Evolutionary conservation across 2,113 vertebrate species (phyloP).

Genomic region (Sinocyclocheilus rhinocerous): DNA sequence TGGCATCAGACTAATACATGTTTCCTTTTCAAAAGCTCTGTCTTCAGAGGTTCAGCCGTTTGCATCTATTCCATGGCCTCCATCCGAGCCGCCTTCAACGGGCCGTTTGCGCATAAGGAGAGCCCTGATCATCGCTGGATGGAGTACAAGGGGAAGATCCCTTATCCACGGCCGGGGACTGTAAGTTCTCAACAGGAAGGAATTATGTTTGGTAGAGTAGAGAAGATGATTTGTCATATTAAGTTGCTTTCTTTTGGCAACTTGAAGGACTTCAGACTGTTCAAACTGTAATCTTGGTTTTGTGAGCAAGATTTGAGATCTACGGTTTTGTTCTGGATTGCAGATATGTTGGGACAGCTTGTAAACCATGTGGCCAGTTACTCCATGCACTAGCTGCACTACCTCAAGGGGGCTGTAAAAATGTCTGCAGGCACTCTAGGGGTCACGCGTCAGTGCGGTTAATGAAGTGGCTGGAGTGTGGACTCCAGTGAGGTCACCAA

Average conservation of each 20-base stretch:
- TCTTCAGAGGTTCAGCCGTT: slow-evolving; percentile 82
- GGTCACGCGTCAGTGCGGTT: slow-evolving; percentile 36
- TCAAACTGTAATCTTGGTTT: background rate
- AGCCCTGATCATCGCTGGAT: slow-evolving; percentile 84
- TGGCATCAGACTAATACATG: slow-evolving; percentile 21
- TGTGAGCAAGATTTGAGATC: background rate
- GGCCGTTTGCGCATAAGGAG: slow-evolving; percentile 84
- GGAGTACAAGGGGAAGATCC: slow-evolving; percentile 82
- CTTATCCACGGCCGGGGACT: slow-evolving; percentile 84
- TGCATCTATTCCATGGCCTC: slow-evolving; percentile 83
- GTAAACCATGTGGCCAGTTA: slow-evolving; percentile 2
- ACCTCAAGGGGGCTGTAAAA: slow-evolving; percentile 22
- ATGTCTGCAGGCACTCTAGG: background rate
- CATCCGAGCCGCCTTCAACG: slow-evolving; percentile 82
- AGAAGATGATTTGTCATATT: background rate
- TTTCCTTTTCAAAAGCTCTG: slow-evolving; percentile 65
- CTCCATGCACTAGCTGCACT: background rate
- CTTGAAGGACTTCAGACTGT: background rate
- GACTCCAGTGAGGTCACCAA: slow-evolving; percentile 12
- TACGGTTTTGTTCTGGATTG: background rate
- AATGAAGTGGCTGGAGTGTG: slow-evolving; percentile 31
- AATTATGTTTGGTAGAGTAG: background rate
- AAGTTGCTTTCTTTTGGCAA: background rate
- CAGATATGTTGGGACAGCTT: background rate
- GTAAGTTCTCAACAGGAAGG: slow-evolving; percentile 67